phyloP scores from a whole-genome alignment of 2,113 vertebrate species.

The Saguinus midas region DNA sequence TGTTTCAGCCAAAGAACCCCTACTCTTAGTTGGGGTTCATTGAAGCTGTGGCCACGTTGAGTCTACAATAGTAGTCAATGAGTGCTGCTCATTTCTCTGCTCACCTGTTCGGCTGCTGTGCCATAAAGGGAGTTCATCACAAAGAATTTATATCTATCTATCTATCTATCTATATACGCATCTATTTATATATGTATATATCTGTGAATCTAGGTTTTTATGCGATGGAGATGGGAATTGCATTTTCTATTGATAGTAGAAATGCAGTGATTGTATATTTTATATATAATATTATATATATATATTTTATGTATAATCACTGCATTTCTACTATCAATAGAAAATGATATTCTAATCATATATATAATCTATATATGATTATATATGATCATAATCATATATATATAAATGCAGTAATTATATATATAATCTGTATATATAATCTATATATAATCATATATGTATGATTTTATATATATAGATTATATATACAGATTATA shows the following conservation, averaged over 20 bases:
- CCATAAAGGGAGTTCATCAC: not conserved
- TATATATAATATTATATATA: no score
- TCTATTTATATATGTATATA: not conserved
- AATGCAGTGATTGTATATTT: not conserved
- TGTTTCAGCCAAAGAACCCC: not conserved
- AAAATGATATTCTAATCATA: no score
- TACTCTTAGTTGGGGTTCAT: not conserved
- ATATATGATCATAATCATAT: not conserved
- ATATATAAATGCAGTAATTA: no score
- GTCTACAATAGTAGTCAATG: not conserved
- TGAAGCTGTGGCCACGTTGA: not conserved
- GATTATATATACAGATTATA: no score
- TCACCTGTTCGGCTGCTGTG: not conserved
- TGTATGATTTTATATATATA: no score
- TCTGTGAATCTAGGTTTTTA: not conserved
- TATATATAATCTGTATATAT: not conserved
- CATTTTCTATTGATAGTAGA: not conserved
- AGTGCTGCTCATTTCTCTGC: not conserved
- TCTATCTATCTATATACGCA: not conserved
- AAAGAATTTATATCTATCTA: not conserved
- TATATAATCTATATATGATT: not conserved
- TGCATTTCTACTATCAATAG: no score
- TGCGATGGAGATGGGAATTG: not conserved
- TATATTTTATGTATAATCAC: no score
- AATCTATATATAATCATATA: not conserved